These are phyloP conservation scores for zebrafish (Danio rerio) DNA, from an alignment of 2,113 vertebrate genomes.

Conservation along the genomic window DNA sequence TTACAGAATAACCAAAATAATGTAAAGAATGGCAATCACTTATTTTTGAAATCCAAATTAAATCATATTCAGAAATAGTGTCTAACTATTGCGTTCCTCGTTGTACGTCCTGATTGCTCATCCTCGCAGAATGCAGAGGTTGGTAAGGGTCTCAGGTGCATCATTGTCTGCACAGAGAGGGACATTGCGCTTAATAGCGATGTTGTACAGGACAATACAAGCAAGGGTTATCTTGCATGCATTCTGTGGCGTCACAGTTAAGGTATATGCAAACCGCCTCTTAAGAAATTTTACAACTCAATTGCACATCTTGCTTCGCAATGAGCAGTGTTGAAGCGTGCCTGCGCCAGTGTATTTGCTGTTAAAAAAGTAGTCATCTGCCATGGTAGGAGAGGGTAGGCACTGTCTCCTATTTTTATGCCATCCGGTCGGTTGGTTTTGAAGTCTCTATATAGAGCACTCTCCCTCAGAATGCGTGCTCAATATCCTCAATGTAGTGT, in stretches of 20 bases:
- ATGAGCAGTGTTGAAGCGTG: background rate
- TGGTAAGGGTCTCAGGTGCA: background rate
- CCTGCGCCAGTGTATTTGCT: background rate
- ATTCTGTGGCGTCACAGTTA: background rate
- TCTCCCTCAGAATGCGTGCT: background rate
- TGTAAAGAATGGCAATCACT: too few relatives aligned
- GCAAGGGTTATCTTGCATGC: background rate
- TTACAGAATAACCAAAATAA: too few relatives aligned
- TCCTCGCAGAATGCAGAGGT: background rate
- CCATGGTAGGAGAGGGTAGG: background rate
- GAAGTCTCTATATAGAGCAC: background rate
- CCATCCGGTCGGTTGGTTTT: background rate
- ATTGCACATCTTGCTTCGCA: background rate
- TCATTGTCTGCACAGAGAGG: background rate
- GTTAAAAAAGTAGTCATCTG: background rate
- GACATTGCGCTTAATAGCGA: background rate
- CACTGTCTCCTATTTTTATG: background rate
- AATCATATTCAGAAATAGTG: background rate
- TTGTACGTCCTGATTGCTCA: background rate
- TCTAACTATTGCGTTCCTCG: background rate
- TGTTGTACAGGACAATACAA: background rate
- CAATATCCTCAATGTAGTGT: too few relatives aligned
- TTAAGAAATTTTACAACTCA: background rate
- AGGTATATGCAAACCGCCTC: background rate
- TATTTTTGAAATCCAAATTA: too few relatives aligned